phyloP scores from a whole-genome alignment of 2,113 vertebrate species.

The Sinocyclocheilus anshuiensis region DNA sequence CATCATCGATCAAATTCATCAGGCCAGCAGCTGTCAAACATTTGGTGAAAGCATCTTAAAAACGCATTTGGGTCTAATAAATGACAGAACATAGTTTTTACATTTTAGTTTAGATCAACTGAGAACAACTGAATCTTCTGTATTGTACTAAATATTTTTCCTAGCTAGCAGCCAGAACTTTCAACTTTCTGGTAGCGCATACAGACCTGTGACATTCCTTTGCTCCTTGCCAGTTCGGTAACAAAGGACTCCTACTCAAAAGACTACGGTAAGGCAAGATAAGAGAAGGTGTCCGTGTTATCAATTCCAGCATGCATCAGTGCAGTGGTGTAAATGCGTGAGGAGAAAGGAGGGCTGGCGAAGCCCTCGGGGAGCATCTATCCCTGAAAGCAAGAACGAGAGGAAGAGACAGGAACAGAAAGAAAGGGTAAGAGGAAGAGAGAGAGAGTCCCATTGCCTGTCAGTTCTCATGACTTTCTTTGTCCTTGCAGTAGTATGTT shows the following conservation, averaged over 20 bases:
- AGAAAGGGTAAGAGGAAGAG: constrained; percentile 7
- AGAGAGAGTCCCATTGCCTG: constrained; percentile 7
- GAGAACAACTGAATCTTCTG: neutral
- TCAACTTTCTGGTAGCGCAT: neutral
- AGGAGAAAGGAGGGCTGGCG: constrained; percentile 30
- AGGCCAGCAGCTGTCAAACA: neutral
- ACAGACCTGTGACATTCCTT: constrained; percentile 24
- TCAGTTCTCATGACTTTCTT: constrained; percentile 40
- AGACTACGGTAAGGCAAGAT: constrained; percentile 30
- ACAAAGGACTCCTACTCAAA: constrained; percentile 23
- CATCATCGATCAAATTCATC: constrained; percentile 19
- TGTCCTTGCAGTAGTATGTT: constrained; percentile 39
- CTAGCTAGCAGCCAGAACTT: neutral
- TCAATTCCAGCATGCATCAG: constrained; percentile 35
- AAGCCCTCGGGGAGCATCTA: constrained; percentile 28
- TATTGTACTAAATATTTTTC: neutral
- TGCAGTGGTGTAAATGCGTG: constrained; percentile 37
- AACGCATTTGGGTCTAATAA: neutral
- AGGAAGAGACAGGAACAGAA: constrained; percentile 27
- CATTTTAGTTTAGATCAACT: neutral
- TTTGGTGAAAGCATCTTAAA: neutral
- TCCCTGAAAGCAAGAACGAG: neutral
- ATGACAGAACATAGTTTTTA: neutral
- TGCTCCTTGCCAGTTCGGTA: neutral
- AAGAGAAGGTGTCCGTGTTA: constrained; percentile 4